These are phyloP conservation scores for Rhinoptilus africanus DNA, from an alignment of 2,113 vertebrate species.

Conservation along the genomic window DNA sequence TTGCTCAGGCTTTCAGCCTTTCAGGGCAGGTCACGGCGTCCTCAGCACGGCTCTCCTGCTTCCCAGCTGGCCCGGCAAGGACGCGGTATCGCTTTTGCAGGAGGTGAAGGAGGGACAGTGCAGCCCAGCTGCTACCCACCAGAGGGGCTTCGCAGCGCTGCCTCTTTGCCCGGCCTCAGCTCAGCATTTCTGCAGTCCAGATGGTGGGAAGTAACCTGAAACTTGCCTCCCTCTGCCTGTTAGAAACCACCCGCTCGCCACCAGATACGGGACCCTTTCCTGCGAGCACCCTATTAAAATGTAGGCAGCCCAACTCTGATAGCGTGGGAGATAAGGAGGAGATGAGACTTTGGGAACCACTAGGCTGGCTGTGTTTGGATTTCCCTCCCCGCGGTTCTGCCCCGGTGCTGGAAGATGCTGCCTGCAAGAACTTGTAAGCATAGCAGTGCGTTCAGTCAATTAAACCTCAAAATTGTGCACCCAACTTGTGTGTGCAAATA, in stretches of 20 bases:
- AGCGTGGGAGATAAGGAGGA: neutral
- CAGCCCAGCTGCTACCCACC: neutral
- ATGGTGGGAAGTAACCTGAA: constrained; percentile 40
- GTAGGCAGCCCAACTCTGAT: neutral
- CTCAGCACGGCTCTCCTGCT: neutral
- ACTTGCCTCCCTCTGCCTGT: neutral
- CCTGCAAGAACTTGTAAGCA: neutral
- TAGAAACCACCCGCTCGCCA: neutral
- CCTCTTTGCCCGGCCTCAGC: neutral
- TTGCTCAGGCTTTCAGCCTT: neutral
- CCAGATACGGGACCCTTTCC: neutral
- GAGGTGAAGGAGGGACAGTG: neutral
- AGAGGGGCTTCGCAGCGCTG: neutral
- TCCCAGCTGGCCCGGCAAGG: neutral
- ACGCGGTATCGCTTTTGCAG: neutral
- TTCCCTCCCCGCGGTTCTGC: neutral
- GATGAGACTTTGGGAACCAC: neutral
- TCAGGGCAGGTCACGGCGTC: neutral
- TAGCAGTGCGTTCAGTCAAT: neutral
- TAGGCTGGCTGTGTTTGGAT: neutral
- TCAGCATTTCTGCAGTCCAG: neutral
- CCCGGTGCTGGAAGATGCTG: neutral
- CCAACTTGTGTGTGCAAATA: neutral
- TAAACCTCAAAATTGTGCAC: neutral
- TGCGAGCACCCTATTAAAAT: neutral